Evolutionary conservation across 2,888 invertebrate species (phyloP).

Genomic region (Luffia ferchaultella): DNA sequence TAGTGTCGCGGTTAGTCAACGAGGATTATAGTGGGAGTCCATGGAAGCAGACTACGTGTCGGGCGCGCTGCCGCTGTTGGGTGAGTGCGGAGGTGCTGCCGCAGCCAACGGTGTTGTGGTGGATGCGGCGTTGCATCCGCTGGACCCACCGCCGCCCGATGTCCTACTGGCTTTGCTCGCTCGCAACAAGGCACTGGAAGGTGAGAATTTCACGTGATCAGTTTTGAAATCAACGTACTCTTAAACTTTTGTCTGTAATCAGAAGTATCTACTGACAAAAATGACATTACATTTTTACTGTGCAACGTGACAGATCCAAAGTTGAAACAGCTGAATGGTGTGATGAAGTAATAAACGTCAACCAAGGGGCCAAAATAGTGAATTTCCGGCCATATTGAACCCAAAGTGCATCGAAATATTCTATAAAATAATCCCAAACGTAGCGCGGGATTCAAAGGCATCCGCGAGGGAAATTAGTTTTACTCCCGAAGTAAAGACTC

Average conservation of each 20-base stretch:
- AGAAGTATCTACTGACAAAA: neutral
- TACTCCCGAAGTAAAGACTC: no score
- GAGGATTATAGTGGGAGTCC: constrained; percentile 4
- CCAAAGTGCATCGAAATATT: no score
- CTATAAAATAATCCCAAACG: no score
- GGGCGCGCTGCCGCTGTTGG: constrained; percentile 28
- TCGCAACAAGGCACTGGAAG: constrained; percentile 89
- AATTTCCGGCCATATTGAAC: no score
- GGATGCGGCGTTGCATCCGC: constrained; percentile 40
- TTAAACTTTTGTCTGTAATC: neutral
- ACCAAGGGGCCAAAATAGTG: no score
- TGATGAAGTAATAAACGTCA: no score
- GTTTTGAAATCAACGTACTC: no score
- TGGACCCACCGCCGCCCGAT: constrained; percentile 78
- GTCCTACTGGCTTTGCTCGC: constrained; percentile 85
- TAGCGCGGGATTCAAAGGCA: no score
- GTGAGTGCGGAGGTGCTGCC: constrained; percentile 27
- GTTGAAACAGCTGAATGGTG: no score
- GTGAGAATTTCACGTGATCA: constrained; percentile 57
- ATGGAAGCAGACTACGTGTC: constrained; percentile 1
- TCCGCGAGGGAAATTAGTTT: no score
- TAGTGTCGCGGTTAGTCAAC: constrained; percentile 4
- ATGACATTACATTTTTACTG: neutral
- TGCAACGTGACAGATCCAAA: constrained; percentile 21
- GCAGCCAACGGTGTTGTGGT: constrained; percentile 24